Evolutionary conservation across 2,888 invertebrate species (phyloP).

Genomic region (Orchesellides sinensis): DNA sequence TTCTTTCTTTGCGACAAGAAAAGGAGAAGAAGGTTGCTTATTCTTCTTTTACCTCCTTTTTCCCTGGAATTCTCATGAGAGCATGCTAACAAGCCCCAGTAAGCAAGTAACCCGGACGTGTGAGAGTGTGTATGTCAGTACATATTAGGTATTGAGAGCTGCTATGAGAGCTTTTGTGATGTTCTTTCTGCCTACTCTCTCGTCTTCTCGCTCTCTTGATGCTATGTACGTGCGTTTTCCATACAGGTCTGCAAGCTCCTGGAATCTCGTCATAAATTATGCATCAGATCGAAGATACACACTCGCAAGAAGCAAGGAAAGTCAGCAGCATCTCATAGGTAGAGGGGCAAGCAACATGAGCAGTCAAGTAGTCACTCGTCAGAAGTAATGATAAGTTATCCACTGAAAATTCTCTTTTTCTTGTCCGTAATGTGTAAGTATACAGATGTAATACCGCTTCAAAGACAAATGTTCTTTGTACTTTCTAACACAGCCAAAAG

Average conservation of each 20-base stretch:
- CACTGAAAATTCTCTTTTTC: conserved; percentile 15
- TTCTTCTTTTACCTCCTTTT: conserved; percentile 35
- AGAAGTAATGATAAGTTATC: conserved; percentile 47
- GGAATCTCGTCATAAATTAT: conserved; percentile 70
- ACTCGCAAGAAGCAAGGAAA: neutral
- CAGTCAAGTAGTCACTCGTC: conserved; percentile 60
- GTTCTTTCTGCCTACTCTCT: conserved; percentile 8
- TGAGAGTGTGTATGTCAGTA: conserved; percentile 63
- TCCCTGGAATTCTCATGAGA: conserved; percentile 49
- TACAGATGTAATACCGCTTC: conserved; percentile 24
- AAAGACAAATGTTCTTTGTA: conserved; percentile 59
- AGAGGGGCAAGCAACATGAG: neutral
- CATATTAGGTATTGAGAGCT: conserved; percentile 43
- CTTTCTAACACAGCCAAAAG: neutral
- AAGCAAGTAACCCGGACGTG: conserved; percentile 67
- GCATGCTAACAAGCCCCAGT: conserved; percentile 67
- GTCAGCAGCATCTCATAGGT: neutral
- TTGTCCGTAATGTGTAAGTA: conserved; percentile 22
- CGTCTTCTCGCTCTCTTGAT: conserved; percentile 30
- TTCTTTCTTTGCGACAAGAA: conserved; percentile 26
- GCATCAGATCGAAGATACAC: conserved; percentile 70
- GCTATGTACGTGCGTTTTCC: conserved; percentile 53
- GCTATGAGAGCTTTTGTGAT: conserved; percentile 50
- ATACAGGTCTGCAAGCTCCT: conserved; percentile 18
- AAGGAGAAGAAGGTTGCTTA: conserved; percentile 21